Evolutionary conservation across 1,140 invertebrate species (phyloP), one percentile per base, ranked within the genome.

Genomic region (Diorhabda sublineata): DNA sequence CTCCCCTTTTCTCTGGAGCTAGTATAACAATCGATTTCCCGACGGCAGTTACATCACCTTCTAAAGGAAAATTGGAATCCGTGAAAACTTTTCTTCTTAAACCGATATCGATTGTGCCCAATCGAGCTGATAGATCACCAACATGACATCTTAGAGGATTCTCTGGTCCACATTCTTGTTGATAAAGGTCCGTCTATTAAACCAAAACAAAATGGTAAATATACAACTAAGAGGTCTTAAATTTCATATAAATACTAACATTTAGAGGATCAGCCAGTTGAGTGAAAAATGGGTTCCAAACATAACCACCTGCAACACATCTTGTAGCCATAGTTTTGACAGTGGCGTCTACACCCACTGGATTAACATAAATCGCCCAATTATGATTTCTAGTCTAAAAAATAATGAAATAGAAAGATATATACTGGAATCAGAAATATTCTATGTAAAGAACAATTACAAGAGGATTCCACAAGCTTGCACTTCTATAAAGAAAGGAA

Each of bases 251-350:
- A 41, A 3, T 45, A 71, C 85, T 87, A 84, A 96, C 94, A 83
- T 95, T 94, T 9, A 93, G 84, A 2, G 93, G 91, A 84, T 95
- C 92, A 2, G 93, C 93, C 4, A 96, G 82, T 82, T 95, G 93
- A 41, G 93, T 94, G 73, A 92, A 94, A 82, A 91, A 95, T 0
- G 96, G 96, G 85, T 98, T 98, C 93, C 94, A 98, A 44, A 91
- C 86, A 77, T 93, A 96, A 42, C 95, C 95, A 59, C 91, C 92
- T 4, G 94, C 95, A 3, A 93, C 90, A 81, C 96, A 98, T 69
- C 94, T 84, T 2, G 92, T 92, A 66, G 85, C 82, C 61, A 91
- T 87, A 43, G 90, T 87, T 81, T 90, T 88, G 2, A 95, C 93
- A 5, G 92, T 86, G 4, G 94, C 94, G 83, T 97, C 95, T 45